phyloP scores from a whole-genome alignment of 2,888 invertebrate species.

The Idaea biselata region DNA sequence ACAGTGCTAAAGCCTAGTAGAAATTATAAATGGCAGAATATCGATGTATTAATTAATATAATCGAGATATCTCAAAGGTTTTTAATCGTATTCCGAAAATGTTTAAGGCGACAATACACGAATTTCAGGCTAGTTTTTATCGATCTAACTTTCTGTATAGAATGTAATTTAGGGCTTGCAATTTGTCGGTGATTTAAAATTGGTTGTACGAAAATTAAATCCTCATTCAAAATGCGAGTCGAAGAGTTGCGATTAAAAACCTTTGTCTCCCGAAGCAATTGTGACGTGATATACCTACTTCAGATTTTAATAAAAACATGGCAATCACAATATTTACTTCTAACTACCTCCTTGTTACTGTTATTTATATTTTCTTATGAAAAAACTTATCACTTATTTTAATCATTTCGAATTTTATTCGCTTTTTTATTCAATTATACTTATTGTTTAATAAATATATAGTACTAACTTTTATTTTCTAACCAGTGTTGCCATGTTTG shows the following conservation, averaged over 20 bases:
- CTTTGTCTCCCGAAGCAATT: conserved; percentile 37
- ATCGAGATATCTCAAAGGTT: conserved; percentile 45
- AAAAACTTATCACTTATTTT: neutral
- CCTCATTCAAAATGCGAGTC: neutral
- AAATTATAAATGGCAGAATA: conserved; percentile 20
- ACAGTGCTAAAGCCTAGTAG: too few species aligned
- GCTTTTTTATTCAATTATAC: neutral
- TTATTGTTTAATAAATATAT: neutral
- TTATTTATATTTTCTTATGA: neutral
- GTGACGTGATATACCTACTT: conserved; percentile 37
- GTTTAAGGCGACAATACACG: conserved; percentile 22
- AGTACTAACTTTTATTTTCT: neutral
- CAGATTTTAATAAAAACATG: neutral
- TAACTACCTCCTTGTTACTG: neutral
- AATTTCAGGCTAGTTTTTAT: conserved; percentile 17
- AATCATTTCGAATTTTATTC: neutral
- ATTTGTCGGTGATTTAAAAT: too few species aligned
- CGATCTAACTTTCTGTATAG: conserved; percentile 7
- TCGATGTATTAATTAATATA: conserved; percentile 38
- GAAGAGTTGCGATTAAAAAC: conserved; percentile 41
- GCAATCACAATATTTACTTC: neutral
- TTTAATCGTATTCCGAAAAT: conserved; percentile 35
- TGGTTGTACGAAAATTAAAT: too few species aligned
- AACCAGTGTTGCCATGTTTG: conserved; percentile 1
- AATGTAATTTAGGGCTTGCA: neutral